These are phyloP conservation scores for Scaptomyza cyrtandrae DNA, from an alignment of 2,888 invertebrate genomes.

Conservation along the genomic window DNA sequence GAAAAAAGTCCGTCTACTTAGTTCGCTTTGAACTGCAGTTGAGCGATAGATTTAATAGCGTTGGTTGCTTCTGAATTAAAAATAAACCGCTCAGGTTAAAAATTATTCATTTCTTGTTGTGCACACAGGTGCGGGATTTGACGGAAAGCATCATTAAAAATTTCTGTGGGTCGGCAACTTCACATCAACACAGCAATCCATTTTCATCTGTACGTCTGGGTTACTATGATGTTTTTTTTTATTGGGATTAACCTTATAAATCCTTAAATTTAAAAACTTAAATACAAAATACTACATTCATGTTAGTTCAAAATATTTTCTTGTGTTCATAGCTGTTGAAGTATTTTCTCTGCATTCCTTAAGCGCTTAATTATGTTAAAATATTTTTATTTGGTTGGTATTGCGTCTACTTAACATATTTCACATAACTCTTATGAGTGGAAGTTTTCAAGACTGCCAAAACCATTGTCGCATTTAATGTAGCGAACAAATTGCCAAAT, in stretches of 20 bases:
- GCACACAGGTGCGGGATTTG: not conserved
- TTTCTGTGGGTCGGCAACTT: not conserved
- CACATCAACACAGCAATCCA: not conserved
- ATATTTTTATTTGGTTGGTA: not conserved
- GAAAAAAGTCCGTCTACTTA: constrained; percentile 30
- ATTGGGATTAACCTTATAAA: not conserved
- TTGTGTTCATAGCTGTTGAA: too few species aligned
- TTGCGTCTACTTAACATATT: not conserved
- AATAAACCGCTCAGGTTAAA: constrained; percentile 36
- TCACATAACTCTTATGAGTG: not conserved
- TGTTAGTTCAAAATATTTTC: too few species aligned
- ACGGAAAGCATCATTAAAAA: constrained; percentile 10
- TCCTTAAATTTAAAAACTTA: not conserved
- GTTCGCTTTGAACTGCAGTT: constrained; percentile 55
- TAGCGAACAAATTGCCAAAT: constrained; percentile 55
- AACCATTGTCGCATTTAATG: constrained; percentile 32
- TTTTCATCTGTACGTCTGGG: not conserved
- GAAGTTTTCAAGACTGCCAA: constrained; percentile 5
- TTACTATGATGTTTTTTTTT: not conserved
- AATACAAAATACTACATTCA: not conserved
- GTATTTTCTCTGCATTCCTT: not conserved
- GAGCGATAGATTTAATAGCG: constrained; percentile 48
- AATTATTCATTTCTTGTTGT: constrained; percentile 25
- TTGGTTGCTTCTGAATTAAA: constrained; percentile 46
- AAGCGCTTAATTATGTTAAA: not conserved